Base-by-base conservation (phyloP, 1,140 invertebrate genomes). In the Drosophila sproati region DNA sequence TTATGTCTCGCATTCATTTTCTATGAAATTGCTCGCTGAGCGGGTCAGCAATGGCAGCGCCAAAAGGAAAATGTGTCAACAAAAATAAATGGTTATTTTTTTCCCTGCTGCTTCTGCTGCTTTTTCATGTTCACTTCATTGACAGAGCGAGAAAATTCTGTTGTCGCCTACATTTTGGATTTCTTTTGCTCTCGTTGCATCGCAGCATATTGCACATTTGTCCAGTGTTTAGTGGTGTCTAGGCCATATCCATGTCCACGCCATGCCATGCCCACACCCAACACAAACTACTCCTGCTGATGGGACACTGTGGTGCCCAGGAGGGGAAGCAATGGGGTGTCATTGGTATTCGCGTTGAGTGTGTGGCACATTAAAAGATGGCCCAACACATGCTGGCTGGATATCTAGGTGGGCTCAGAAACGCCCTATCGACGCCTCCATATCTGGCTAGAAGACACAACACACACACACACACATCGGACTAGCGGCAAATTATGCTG, bases 321-420 rank as follows among this genome's bases (percentile, higher is more conserved):
- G 39, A 37, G 12, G 43, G 32, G 54, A 5, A 20, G 20, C 47
- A 41, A 39, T 32, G 28, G 37, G 68, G 55, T 39, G 48, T 77
- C 37, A 37, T 55, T 56, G 54, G 54, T 56, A 56, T 55, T 61
- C 59, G 63, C 69, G 67, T 72, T 78, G 61, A 70, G 64, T 85
- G 73, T 85, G 62, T 77, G 82, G 70, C 73, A 85, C 81, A 85
- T 85, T 85, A 78, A 81, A 81, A 85, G 81, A 82, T 82, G 75
- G 64, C 80, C 77, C 62, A 83, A 55, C 70, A 73, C 31, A 59
- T 62, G 67, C 76, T 80, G 77, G 39, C 57, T 82, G 62, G 62
- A 29, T 72, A 75, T 81, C 70, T 86, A 73, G 81, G 60, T 77
- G 52, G 62, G 62, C 43, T 7, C 39, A 57, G 55, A 57, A 39